Percentiles rank a stretch among this genome's conserved stretches.
phyloP scores from a whole-genome alignment of 2,888 invertebrate species.

The Brachyptera putata region DNA sequence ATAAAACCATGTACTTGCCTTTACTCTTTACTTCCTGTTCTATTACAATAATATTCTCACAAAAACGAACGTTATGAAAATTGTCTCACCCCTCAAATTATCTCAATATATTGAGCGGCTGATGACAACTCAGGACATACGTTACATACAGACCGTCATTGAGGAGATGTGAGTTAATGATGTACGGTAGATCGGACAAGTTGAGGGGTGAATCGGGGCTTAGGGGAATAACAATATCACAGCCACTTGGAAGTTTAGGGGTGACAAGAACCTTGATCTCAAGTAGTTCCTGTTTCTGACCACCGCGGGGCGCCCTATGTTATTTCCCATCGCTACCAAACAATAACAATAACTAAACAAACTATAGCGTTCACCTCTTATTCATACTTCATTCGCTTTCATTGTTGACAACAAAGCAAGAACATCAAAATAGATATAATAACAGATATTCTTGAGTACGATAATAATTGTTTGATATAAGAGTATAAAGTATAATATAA shows the following conservation, averaged over 20 bases:
- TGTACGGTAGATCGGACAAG: no score
- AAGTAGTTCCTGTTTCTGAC: slow-evolving; percentile 5
- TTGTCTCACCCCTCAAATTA: no score
- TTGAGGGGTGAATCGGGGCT: neutral
- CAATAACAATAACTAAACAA: slow-evolving; percentile 2
- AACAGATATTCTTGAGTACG: slow-evolving; percentile 14
- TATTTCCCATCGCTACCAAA: neutral
- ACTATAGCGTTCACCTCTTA: neutral
- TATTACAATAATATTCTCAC: no score
- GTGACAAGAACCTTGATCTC: neutral
- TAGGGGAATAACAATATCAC: neutral
- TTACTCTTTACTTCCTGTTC: no score
- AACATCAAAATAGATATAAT: slow-evolving; percentile 21
- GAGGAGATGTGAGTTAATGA: no score
- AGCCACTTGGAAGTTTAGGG: neutral
- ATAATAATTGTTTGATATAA: slow-evolving; percentile 14
- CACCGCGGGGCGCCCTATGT: neutral
- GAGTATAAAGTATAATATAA: no score
- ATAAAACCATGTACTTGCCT: no score
- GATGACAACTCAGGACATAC: no score
- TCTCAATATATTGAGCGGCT: no score
- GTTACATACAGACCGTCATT: no score
- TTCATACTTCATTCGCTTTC: slow-evolving; percentile 7
- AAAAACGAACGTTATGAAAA: no score
- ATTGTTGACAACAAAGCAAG: slow-evolving; percentile 17